Percentiles rank a stretch among this genome's conserved stretches.
These are phyloP conservation scores for Leptinotarsa defecta DNA, from an alignment of 1,140 invertebrate species.

Conservation along the genomic window DNA sequence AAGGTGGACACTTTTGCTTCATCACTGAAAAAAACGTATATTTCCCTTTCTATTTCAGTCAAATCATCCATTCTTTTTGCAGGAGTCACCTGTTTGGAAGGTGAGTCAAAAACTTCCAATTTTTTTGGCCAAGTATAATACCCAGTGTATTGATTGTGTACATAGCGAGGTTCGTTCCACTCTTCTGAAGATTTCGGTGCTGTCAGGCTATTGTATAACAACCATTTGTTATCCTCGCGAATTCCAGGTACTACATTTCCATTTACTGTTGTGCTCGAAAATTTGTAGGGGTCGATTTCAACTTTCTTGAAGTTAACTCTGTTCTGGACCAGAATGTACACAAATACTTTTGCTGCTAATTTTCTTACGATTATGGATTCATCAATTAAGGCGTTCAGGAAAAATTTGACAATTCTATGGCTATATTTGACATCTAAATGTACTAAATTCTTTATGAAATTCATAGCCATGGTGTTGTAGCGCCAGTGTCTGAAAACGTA, in stretches of 20 bases:
- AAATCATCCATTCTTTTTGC: slow-evolving; percentile 52
- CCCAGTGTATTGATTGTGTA: slow-evolving; percentile 74
- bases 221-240: slow-evolving; percentile 72
- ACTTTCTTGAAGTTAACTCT: slow-evolving; percentile 73
- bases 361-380: slow-evolving; percentile 79
- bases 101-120: slow-evolving; percentile 67
- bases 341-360: slow-evolving; percentile 66
- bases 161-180: slow-evolving; percentile 71
- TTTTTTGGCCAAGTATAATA: slow-evolving; percentile 83
- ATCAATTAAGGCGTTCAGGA: slow-evolving; percentile 71
- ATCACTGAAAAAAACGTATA: slow-evolving; percentile 74
- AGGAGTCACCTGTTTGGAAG: slow-evolving; percentile 64
- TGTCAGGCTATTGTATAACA: slow-evolving; percentile 70
- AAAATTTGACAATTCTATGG: slow-evolving; percentile 66
- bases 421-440: slow-evolving; percentile 73
- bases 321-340: slow-evolving; percentile 75
- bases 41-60: slow-evolving; percentile 54
- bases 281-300: slow-evolving; percentile 47
- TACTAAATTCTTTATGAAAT: slow-evolving; percentile 72
- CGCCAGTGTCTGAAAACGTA: slow-evolving; percentile 73
- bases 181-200: slow-evolving; percentile 67
- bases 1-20: slow-evolving; percentile 73
- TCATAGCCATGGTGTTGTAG: slow-evolving; percentile 74
- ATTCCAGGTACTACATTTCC: slow-evolving; percentile 58
- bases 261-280: slow-evolving; percentile 39